These are phyloP conservation scores for Luidia sarsii DNA, from an alignment of 53 echinoderm and acorn worm genomes.

Conservation along the genomic window DNA sequence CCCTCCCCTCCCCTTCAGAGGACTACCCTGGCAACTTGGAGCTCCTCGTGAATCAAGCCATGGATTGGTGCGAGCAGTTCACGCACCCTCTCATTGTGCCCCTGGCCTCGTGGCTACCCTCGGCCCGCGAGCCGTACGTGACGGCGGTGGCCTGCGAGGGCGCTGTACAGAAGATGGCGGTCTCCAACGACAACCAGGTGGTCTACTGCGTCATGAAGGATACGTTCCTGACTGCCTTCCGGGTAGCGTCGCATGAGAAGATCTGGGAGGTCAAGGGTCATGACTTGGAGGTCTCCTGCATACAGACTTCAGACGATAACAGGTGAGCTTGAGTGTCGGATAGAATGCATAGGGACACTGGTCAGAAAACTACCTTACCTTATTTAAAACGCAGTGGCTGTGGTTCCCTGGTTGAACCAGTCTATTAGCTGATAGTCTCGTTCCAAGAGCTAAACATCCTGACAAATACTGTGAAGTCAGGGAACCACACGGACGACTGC, in stretches of 20 bases:
- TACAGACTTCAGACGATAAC: constrained; percentile 73
- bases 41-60: constrained; percentile 78
- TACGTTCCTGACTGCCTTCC: constrained; percentile 70
- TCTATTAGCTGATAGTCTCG: too few relatives aligned
- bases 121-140: constrained; percentile 79
- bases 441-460: too few relatives aligned
- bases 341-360: too few relatives aligned
- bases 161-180: constrained; percentile 67
- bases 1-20: constrained; percentile 15
- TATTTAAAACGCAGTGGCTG: too few relatives aligned
- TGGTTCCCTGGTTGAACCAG: too few relatives aligned
- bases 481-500: too few relatives aligned
- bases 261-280: constrained; percentile 78
- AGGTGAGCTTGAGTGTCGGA: too few relatives aligned
- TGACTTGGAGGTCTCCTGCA: constrained; percentile 72
- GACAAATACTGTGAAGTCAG: too few relatives aligned
- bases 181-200: constrained; percentile 90
- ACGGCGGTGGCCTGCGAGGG: constrained; percentile 67
- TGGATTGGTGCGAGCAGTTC: constrained; percentile 96
- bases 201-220: constrained; percentile 75
- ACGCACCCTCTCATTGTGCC: constrained; percentile 92
- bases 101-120: constrained; percentile 85
- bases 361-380: too few relatives aligned
- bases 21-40: constrained; percentile 69
- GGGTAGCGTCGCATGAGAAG: constrained; percentile 87